Conservation (phyloP, 2,888 invertebrate genomes). For the Ormyrus nitidulus region DNA sequence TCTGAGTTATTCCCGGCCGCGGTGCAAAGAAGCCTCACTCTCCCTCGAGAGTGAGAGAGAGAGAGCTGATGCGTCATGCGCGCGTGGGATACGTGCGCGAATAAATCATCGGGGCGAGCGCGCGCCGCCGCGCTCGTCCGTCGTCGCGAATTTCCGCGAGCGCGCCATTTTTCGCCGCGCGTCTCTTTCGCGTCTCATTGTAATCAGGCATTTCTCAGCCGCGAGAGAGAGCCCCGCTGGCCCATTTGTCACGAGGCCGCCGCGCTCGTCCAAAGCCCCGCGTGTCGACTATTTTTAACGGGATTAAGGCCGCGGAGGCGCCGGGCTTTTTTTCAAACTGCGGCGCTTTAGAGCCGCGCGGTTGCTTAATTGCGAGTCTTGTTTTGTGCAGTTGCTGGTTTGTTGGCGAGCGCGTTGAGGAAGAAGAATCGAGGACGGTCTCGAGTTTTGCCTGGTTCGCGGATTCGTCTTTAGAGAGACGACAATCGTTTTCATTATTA, state of each 20-base stretch:
- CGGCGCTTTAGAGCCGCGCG: too few species aligned
- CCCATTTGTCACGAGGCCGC: too few species aligned
- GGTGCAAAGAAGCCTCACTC: conserved; percentile 7
- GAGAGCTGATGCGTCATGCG: conserved; percentile 44
- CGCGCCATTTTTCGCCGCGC: conserved; percentile 11
- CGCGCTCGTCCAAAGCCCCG: neutral
- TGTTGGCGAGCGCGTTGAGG: too few species aligned
- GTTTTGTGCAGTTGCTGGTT: too few species aligned
- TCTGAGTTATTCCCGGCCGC: conserved; percentile 35
- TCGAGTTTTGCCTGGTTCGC: too few species aligned
- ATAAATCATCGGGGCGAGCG: conserved; percentile 49
- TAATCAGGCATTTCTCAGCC: conserved; percentile 47
- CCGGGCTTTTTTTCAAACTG: too few species aligned
- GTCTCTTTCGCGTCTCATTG: conserved; percentile 35
- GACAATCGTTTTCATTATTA: too few species aligned
- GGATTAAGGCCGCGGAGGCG: neutral
- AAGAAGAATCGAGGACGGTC: too few species aligned
- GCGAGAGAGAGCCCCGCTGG: neutral
- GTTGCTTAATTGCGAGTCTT: too few species aligned
- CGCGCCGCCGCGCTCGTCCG: neutral
- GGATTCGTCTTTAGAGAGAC: too few species aligned
- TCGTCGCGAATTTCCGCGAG: neutral
- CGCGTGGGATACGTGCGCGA: conserved; percentile 22
- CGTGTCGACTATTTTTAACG: neutral
- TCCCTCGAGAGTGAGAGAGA: too few species aligned